phyloP scores from a whole-genome alignment of 2,888 invertebrate species.

The Thereva nobilitata region DNA sequence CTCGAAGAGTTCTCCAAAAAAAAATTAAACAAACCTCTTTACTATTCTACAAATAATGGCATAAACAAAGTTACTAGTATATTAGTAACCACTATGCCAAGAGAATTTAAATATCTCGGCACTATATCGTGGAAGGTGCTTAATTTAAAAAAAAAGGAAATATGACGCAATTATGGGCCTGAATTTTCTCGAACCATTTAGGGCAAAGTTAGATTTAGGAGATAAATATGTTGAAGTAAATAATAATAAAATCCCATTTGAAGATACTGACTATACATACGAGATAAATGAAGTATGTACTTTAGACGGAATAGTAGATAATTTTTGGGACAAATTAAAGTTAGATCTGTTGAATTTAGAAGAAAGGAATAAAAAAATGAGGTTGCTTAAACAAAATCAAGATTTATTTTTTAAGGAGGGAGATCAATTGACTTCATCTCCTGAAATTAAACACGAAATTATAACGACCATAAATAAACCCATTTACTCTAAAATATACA shows the following conservation, averaged over 20 bases:
- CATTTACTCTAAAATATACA: slow-evolving; percentile 38
- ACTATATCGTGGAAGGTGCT: slow-evolving; percentile 37
- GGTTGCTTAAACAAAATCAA: slow-evolving; percentile 30
- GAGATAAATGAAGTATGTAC: slow-evolving; percentile 4
- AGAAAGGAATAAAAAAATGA: slow-evolving; percentile 7
- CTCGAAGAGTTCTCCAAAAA: slow-evolving; percentile 10
- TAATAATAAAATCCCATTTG: slow-evolving; percentile 8
- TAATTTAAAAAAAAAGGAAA: slow-evolving; percentile 17
- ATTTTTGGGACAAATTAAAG: slow-evolving; percentile 5
- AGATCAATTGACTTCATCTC: slow-evolving; percentile 35
- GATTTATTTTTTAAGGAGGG: slow-evolving; percentile 36
- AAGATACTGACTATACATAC: slow-evolving; percentile 5
- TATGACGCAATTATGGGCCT: slow-evolving; percentile 21
- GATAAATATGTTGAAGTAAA: slow-evolving; percentile 6
- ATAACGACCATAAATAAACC: slow-evolving; percentile 36
- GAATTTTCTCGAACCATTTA: slow-evolving; percentile 15
- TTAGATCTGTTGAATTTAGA: slow-evolving; percentile 5
- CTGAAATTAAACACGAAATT: slow-evolving; percentile 37
- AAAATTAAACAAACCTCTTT: slow-evolving; percentile 14
- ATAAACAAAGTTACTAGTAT: slow-evolving; percentile 37
- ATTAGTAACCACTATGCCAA: slow-evolving; percentile 38
- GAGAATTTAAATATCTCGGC: slow-evolving; percentile 36
- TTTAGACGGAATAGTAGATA: not conserved
- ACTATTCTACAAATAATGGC: slow-evolving; percentile 38
- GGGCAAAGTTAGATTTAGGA: slow-evolving; percentile 15